Conservation (phyloP, 2,888 invertebrate species). For the Barypeithes pellucidus region DNA sequence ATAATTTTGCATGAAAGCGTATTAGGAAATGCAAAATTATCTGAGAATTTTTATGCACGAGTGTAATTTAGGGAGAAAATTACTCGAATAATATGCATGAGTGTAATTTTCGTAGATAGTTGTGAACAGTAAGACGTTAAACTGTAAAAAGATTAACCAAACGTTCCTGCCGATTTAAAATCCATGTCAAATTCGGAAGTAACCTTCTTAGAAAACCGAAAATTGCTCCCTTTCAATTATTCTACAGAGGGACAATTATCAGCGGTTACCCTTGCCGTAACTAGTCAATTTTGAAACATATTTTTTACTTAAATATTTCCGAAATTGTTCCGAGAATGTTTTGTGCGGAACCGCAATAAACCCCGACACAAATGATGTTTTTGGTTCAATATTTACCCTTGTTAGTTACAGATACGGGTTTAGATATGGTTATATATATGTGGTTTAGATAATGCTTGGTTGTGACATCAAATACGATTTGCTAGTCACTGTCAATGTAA, state of each 20-base stretch:
- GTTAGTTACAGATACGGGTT: conserved; percentile 19
- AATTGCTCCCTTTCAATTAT: conserved; percentile 19
- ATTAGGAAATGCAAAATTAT: no score
- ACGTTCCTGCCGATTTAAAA: neutral
- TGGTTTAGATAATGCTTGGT: neutral
- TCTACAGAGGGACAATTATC: conserved; percentile 19
- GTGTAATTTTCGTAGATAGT: no score
- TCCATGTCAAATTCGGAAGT: conserved; percentile 28
- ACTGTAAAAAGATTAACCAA: conserved; percentile 28
- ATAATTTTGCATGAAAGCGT: no score
- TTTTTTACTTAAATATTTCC: conserved; percentile 15
- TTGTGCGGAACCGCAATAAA: conserved; percentile 30
- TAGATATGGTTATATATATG: conserved; percentile 8
- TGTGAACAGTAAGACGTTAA: conserved; percentile 22
- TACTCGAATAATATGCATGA: no score
- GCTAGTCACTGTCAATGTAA: neutral
- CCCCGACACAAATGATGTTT: neutral
- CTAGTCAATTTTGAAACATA: conserved; percentile 3
- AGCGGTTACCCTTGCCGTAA: conserved; percentile 32
- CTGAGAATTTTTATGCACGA: no score
- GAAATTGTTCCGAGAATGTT: conserved; percentile 10
- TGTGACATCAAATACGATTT: conserved; percentile 5
- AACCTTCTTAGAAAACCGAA: conserved; percentile 25
- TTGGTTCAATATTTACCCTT: conserved; percentile 22
- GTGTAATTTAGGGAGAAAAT: no score